These are phyloP conservation scores for Tonatia bakeri DNA, from an alignment of 2,113 vertebrate genomes.

Conservation along the genomic window DNA sequence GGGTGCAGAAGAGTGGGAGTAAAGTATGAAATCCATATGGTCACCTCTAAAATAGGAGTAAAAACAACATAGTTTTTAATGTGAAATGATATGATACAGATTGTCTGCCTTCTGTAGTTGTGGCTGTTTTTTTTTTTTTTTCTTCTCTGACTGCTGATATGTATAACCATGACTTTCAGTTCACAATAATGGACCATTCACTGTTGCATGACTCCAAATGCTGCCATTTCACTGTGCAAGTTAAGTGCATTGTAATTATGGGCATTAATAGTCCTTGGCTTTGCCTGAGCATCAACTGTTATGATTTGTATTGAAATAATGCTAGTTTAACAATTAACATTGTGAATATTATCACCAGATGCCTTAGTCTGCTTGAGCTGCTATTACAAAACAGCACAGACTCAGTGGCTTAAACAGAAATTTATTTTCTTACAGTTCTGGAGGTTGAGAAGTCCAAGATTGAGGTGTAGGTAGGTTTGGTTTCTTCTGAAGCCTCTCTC, in stretches of 20 bases:
- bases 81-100: neutral
- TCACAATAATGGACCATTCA: neutral
- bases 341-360: neutral
- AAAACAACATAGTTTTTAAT: neutral
- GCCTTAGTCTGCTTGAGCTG: neutral
- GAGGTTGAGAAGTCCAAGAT: neutral
- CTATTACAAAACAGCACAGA: neutral
- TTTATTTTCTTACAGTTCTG: conserved; percentile 3
- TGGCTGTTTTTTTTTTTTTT: neutral
- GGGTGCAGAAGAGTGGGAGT: neutral
- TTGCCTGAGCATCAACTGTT: neutral
- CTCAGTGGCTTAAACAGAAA: neutral
- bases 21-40: neutral
- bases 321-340: neutral
- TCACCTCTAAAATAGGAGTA: neutral
- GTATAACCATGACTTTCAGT: neutral
- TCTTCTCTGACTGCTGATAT: neutral
- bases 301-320: neutral
- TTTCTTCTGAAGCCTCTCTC: neutral
- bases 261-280: neutral
- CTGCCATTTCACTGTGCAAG: neutral
- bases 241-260: neutral
- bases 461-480: neutral
- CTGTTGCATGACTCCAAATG: neutral
- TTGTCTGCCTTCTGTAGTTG: neutral